Evolutionary conservation across 2,888 invertebrate genomes (phyloP), one percentile per base, ranked within the genome.

Genomic region (Clostera curtula): DNA sequence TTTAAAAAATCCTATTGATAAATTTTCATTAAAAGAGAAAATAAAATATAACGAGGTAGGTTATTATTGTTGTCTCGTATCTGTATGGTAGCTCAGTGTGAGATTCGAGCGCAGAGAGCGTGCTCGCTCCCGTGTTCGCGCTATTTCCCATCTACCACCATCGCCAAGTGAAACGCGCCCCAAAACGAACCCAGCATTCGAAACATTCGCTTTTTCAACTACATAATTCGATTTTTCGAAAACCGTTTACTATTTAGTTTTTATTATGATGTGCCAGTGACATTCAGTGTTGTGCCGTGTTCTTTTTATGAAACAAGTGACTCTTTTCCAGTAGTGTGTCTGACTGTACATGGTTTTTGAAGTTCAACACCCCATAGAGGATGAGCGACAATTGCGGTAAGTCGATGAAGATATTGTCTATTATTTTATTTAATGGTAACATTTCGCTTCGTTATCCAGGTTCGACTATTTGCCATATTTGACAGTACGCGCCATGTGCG

Each of bases 11-110:
- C 66, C 66, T 68, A 63, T 67, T 60, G 66, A 62, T 48, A 62
- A 73, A 73, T 79, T 77, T 66, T 66, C 70, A 69, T 66, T 62
- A 70, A 61, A 70, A 71, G 74, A 72, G 70, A 58, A 56, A 46
- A 62, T 56, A 70, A 60, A 58, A 61, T 56, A 63, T 59, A 59
- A 55, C 58, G 57, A 62, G 56, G 61, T 58, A 45, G 54, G 55
- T 58, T 61, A 64, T 71, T 70, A 72, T 66, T 62, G 69, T 57
- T 60, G 68, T 64, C 62, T 63, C 61, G 58, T 59, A 46, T 46
- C 58, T 41, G 56, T 49, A 50, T 49, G 54, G 64, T 59, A 55
- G 73, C 71, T 76, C 80, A 80, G 80, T 82, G 61, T 61, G 64
- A 68, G 68, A 49, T 70, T 59, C 55, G 77, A 53, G 58, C 71